Conservation (phyloP, 2,113 vertebrate genomes). For the Anguilla rostrata region DNA sequence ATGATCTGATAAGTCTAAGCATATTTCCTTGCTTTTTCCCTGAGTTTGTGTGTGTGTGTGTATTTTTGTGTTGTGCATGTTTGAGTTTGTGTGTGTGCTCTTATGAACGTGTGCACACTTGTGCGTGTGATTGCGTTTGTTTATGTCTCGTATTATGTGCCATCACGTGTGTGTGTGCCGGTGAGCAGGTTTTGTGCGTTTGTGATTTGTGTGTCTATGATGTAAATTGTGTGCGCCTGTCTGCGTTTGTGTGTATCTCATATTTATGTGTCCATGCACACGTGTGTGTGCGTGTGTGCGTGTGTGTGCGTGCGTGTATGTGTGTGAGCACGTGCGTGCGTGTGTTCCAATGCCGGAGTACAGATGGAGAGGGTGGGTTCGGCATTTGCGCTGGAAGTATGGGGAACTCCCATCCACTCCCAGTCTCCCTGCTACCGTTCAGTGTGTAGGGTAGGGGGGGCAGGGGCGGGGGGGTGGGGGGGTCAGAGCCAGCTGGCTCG, state of each 20-base stretch:
- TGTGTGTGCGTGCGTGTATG: too few species aligned
- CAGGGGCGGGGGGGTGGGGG: too few species aligned
- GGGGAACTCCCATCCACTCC: not conserved
- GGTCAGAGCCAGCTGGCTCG: too few species aligned
- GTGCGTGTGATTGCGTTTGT: not conserved
- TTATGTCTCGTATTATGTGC: too few species aligned
- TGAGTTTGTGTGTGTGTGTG: conserved; percentile 17
- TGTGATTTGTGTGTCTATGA: too few species aligned
- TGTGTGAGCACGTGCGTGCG: not conserved
- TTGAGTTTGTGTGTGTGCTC: not conserved
- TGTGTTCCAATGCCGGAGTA: not conserved
- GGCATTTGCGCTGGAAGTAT: not conserved
- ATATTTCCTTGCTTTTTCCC: too few species aligned
- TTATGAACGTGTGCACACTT: not conserved
- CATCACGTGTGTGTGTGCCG: too few species aligned
- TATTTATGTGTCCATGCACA: not conserved
- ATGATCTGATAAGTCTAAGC: too few species aligned
- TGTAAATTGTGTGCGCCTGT: not conserved
- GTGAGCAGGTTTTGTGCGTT: too few species aligned
- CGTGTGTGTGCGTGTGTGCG: too few species aligned
- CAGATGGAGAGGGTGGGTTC: not conserved
- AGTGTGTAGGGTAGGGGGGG: too few species aligned
- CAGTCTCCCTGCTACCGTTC: not conserved
- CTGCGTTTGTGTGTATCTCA: too few species aligned
- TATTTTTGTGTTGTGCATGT: conserved; percentile 24